Evolutionary conservation across 2,113 vertebrate genomes (phyloP).

Genomic region (Pantherophis guttatus): DNA sequence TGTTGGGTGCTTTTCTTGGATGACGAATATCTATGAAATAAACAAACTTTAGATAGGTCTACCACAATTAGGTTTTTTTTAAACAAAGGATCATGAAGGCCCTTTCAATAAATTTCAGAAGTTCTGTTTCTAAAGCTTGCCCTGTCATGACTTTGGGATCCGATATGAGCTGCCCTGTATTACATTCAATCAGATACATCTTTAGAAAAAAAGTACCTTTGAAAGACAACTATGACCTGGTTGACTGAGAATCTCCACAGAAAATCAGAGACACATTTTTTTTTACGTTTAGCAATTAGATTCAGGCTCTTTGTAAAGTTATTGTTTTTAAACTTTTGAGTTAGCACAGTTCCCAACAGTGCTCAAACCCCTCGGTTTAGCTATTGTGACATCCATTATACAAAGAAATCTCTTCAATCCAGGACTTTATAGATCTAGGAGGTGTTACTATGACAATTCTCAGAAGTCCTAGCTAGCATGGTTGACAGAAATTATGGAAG

Average conservation of each 20-base stretch:
- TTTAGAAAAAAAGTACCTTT: neutral
- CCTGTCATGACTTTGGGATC: neutral
- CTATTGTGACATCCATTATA: neutral
- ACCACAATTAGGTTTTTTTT: neutral
- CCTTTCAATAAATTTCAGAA: neutral
- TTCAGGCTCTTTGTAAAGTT: neutral
- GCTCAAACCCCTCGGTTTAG: neutral
- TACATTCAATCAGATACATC: neutral
- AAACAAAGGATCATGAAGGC: neutral
- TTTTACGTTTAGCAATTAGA: neutral
- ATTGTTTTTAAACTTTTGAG: neutral
- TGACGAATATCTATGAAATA: conserved; percentile 45
- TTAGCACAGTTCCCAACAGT: neutral
- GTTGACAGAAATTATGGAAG: neutral
- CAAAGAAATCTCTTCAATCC: neutral
- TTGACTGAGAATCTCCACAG: neutral
- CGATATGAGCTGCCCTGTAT: neutral
- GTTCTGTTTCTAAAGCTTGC: neutral
- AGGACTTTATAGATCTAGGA: neutral
- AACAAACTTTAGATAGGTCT: neutral
- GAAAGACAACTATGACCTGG: neutral
- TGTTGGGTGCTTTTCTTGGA: conserved; percentile 43
- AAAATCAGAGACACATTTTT: neutral
- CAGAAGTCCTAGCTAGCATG: neutral
- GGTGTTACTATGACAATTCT: neutral